phyloP scores from a whole-genome alignment of 2,888 invertebrate genomes.

The Cheilosia variabilis region DNA sequence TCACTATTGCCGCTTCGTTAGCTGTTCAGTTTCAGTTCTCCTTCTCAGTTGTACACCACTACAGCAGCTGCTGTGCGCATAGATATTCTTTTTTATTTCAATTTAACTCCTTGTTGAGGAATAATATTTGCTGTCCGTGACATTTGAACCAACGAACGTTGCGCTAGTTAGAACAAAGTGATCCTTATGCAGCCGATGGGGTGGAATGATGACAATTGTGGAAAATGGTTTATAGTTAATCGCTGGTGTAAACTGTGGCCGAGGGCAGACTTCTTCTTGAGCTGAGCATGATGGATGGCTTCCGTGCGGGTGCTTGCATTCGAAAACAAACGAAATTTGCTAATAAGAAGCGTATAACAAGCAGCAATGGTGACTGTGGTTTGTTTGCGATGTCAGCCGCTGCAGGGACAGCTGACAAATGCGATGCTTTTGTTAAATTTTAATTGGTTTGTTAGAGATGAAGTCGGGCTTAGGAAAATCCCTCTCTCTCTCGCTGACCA shows the following conservation, averaged over 20 bases:
- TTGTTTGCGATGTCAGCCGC: slow-evolving; percentile 37
- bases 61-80: slow-evolving; percentile 10
- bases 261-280: slow-evolving; percentile 9
- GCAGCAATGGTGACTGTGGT: slow-evolving; percentile 7
- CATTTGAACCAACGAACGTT: slow-evolving; percentile 40
- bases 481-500: neutral
- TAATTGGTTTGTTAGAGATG: slow-evolving; percentile 25
- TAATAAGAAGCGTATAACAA: slow-evolving; percentile 27
- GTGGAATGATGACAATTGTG: slow-evolving; percentile 66
- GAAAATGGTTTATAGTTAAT: slow-evolving; percentile 64
- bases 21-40: slow-evolving; percentile 40
- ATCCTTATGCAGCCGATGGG: slow-evolving; percentile 52
- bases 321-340: slow-evolving; percentile 36
- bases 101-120: slow-evolving; percentile 68
- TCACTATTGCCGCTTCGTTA: slow-evolving; percentile 62
- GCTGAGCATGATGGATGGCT: slow-evolving; percentile 49
- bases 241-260: slow-evolving; percentile 16
- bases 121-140: slow-evolving; percentile 75
- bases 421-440: slow-evolving; percentile 25
- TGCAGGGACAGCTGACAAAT: slow-evolving; percentile 52
- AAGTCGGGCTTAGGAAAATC: neutral
- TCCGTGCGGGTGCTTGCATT: slow-evolving; percentile 43
- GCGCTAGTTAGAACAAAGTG: slow-evolving; percentile 28
- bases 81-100: slow-evolving; percentile 63
- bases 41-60: slow-evolving; percentile 2